These are phyloP conservation scores for Xylocampa areola DNA, from an alignment of 2,888 invertebrate species.

Conservation along the genomic window DNA sequence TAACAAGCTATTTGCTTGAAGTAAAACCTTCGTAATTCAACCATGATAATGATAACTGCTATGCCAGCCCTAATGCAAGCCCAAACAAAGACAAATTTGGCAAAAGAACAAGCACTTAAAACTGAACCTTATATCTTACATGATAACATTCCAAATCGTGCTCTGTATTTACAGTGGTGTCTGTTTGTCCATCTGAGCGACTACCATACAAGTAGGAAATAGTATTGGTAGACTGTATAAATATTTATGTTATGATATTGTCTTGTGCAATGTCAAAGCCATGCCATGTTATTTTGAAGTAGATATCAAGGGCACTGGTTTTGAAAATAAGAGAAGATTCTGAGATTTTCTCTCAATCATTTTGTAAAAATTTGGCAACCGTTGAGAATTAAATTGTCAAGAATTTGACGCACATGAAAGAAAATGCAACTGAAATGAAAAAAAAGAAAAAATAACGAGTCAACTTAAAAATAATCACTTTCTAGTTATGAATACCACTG, in stretches of 20 bases:
- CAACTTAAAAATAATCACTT: too few relatives aligned
- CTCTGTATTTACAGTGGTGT: conserved; percentile 24
- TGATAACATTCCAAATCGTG: not conserved
- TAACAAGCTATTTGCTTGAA: not conserved
- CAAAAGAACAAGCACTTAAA: conserved; percentile 3
- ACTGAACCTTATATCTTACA: conserved; percentile 1
- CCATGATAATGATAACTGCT: not conserved
- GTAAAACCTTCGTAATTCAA: not conserved
- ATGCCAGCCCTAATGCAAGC: conserved; percentile 36
- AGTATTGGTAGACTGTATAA: conserved; percentile 44
- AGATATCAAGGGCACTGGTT: not conserved
- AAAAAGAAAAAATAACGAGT: too few relatives aligned
- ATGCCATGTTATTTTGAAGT: not conserved
- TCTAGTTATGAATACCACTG: too few relatives aligned
- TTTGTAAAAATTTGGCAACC: too few relatives aligned
- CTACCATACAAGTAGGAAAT: conserved; percentile 39
- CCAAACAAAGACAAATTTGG: conserved; percentile 46
- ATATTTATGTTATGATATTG: conserved; percentile 47
- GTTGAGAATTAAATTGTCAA: too few relatives aligned
- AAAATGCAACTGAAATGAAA: too few relatives aligned
- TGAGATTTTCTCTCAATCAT: too few relatives aligned
- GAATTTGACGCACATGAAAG: too few relatives aligned
- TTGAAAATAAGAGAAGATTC: too few relatives aligned
- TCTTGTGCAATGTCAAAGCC: conserved; percentile 33
- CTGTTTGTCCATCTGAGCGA: conserved; percentile 28